Base-by-base conservation (phyloP, 2,797 vertebrate genomes). In the Bradypodion pumilum region DNA sequence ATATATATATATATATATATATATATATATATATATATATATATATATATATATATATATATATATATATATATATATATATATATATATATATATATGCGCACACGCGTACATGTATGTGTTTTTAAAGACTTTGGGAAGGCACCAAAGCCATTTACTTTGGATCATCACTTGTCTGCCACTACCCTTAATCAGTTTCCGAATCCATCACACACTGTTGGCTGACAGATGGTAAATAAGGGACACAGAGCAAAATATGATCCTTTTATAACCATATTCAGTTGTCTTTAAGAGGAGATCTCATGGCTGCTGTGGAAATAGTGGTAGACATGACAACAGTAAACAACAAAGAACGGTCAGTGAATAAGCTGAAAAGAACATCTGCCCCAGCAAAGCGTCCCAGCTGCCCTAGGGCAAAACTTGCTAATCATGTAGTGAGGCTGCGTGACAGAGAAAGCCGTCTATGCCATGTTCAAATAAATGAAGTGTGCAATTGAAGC, bases 361-460 rank as follows among this genome's bases (percentile, higher is more conserved):
- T 95, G 95, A 96, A 95, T 89, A 90, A 95, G 91, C 92, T 95
- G 95, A 97, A 97, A 96, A 95, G 96, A 97, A 97, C 96, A 97
- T 96, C 96, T 97, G 97, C 94, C 95, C 96, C 91, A 90, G 95
- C 91, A 27, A 80, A 86, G 94, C 91, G 84, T 92, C 95, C 94
- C 94, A 95, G 94, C 95, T 95, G 95, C 95, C 95, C 94, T 75
- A 88, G 90, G 93, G 95, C 92, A 1, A 95, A 92, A 95, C 93
- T 94, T 75, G 82, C 94, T 92, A 94, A 96, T 92, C 85, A 91
- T 76, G 89, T 89, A 78, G 92, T 68, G 92, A 93, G 88, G 93
- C 92, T 5, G 40, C 44, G 83, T 92, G 95, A 95, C 95, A 95
- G 94, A 92, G 89, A 93, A 92, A 89, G 93, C 94, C 87, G 92